These are phyloP conservation scores for Gastrophysa polygoni DNA, from an alignment of 2,888 invertebrate species.

Conservation along the genomic window DNA sequence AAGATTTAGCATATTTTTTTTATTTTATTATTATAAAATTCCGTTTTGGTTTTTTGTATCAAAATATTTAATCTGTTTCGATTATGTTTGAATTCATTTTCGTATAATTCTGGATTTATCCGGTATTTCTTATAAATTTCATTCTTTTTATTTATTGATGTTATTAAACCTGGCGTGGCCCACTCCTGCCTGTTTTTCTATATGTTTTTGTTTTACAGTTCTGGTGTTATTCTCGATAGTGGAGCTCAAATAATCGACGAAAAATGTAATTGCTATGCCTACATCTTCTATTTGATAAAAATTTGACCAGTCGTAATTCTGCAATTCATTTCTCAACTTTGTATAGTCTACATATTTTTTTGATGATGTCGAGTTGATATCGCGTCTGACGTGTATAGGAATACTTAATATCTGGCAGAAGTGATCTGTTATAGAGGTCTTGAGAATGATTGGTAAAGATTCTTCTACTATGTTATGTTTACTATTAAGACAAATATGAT, in stretches of 20 bases:
- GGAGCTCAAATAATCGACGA: neutral
- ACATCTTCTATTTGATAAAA: too few species aligned
- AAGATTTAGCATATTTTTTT: too few species aligned
- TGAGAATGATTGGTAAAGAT: conserved; percentile 1
- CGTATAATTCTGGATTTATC: too few species aligned
- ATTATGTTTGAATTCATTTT: too few species aligned
- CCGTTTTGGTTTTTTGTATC: too few species aligned
- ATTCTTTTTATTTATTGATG: neutral
- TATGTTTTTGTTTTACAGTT: too few species aligned
- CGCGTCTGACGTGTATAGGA: neutral
- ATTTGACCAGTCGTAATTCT: too few species aligned
- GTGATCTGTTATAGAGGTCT: too few species aligned
- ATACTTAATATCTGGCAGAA: neutral
- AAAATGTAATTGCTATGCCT: neutral
- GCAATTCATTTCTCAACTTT: neutral
- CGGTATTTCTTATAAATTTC: neutral
- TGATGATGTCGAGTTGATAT: neutral
- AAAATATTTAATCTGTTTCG: too few species aligned
- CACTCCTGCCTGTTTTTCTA: neutral
- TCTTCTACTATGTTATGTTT: neutral
- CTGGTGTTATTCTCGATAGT: neutral
- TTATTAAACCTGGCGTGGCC: too few species aligned
- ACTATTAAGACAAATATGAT: too few species aligned
- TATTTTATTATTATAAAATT: too few species aligned
- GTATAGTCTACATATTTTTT: conserved; percentile 1